Percentiles rank a stretch among this genome's conserved stretches.
Evolutionary conservation across 1,140 invertebrate genomes (phyloP).

Genomic region (Cydia splendana): DNA sequence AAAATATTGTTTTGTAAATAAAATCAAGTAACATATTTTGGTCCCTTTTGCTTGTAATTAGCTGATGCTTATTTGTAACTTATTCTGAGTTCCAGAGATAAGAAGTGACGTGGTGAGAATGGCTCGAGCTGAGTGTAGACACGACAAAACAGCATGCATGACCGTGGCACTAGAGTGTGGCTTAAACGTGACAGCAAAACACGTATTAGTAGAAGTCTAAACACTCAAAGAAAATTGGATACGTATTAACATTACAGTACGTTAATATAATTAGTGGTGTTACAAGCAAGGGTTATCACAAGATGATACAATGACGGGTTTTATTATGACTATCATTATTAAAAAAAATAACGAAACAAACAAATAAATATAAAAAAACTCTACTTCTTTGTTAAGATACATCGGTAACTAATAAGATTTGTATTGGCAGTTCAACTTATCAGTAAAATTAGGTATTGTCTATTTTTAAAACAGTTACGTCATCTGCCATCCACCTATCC

Average conservation of each 20-base stretch:
- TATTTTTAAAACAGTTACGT: conserved; percentile 51
- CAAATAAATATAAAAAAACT: conserved; percentile 55
- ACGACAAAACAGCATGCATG: conserved; percentile 59
- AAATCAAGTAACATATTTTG: conserved; percentile 67
- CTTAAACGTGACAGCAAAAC: conserved; percentile 28
- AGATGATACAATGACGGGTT: conserved; percentile 52
- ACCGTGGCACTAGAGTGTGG: conserved; percentile 41
- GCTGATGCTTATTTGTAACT: conserved; percentile 56
- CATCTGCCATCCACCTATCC: conserved; percentile 55
- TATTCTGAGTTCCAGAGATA: conserved; percentile 57
- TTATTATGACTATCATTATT: conserved; percentile 41
- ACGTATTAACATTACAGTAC: conserved; percentile 52
- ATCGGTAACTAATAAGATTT: conserved; percentile 67
- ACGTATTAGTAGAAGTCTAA: conserved; percentile 32
- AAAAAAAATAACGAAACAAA: conserved; percentile 41
- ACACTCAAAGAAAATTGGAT: conserved; percentile 45
- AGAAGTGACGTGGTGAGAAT: conserved; percentile 35
- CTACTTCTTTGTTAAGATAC: conserved; percentile 67
- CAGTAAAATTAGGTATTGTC: conserved; percentile 54
- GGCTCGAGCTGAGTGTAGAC: conserved; percentile 53
- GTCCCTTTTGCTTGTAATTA: conserved; percentile 78
- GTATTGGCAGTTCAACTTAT: conserved; percentile 61
- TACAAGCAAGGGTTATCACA: conserved; percentile 79
- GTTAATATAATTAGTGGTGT: conserved; percentile 78
- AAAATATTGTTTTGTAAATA: conserved; percentile 40